Conservation (phyloP, 2,113 vertebrate genomes). For the Colius striatus region DNA sequence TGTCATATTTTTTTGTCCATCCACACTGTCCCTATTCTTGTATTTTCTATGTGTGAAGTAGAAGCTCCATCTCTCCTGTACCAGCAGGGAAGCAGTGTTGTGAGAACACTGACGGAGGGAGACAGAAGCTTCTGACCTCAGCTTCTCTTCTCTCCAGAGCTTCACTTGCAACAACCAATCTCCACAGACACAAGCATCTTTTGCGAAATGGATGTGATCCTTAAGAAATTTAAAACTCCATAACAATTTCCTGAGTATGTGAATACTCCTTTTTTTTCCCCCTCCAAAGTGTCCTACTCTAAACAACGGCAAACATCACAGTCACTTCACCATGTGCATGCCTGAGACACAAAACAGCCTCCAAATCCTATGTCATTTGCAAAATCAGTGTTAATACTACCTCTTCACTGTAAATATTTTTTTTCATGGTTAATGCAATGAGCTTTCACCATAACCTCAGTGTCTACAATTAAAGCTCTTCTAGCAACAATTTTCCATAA, state of each 20-base stretch:
- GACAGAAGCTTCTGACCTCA: background rate
- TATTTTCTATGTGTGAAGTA: fast-evolving
- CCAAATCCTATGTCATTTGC: background rate
- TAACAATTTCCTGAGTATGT: background rate
- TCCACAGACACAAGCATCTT: background rate
- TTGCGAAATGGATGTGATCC: background rate
- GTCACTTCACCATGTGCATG: background rate
- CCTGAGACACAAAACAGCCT: background rate
- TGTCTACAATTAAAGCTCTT: background rate
- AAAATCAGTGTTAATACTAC: background rate
- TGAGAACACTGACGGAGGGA: background rate
- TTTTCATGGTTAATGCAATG: background rate
- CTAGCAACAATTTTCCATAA: background rate
- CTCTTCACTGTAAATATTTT: background rate
- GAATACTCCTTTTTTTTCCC: fast-evolving
- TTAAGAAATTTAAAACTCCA: background rate
- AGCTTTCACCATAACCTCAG: background rate
- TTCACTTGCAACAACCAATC: background rate
- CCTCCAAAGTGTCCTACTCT: background rate
- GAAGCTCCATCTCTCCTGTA: background rate
- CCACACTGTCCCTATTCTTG: background rate
- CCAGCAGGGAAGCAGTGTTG: background rate
- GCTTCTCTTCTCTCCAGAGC: background rate
- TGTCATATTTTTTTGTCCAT: background rate
- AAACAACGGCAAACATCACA: background rate